phyloP scores from a whole-genome alignment of 2,888 invertebrate species.

The Smittia sp. region DNA sequence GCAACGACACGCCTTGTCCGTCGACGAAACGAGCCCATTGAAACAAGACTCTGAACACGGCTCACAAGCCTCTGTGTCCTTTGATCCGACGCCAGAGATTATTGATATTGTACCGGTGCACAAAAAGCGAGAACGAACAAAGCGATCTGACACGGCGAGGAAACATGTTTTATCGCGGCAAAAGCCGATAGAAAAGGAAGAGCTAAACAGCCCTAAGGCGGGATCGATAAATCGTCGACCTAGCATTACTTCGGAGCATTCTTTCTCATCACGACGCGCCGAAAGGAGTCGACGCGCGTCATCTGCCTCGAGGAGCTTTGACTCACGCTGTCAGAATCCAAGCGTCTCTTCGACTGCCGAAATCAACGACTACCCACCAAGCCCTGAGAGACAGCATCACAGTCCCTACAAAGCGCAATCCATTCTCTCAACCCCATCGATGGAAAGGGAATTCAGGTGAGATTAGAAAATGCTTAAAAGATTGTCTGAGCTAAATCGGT shows the following conservation, averaged over 20 bases:
- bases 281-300: slow-evolving; percentile 49
- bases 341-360: slow-evolving; percentile 27
- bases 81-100: slow-evolving; percentile 34
- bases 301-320: slow-evolving; percentile 51
- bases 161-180: slow-evolving; percentile 74
- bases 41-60: slow-evolving; percentile 42
- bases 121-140: slow-evolving; percentile 62
- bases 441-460: slow-evolving; percentile 53
- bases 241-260: slow-evolving; percentile 52
- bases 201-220: slow-evolving; percentile 46
- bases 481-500: no score
- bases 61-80: slow-evolving; percentile 43
- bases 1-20: slow-evolving; percentile 73
- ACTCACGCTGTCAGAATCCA: slow-evolving; percentile 50
- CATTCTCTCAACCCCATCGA: slow-evolving; percentile 52
- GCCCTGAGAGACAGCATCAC: slow-evolving; percentile 47
- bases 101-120: slow-evolving; percentile 54
- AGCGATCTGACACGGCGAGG: slow-evolving; percentile 61
- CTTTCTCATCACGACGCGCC: slow-evolving; percentile 51
- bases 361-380: slow-evolving; percentile 48
- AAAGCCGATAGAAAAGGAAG: slow-evolving; percentile 70
- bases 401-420: slow-evolving; percentile 51
- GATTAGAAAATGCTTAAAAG: neutral
- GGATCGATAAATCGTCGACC: slow-evolving; percentile 44
- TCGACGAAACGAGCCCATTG: slow-evolving; percentile 68